Evolutionary conservation across 1,140 invertebrate genomes (phyloP).

Genomic region (Drosophila sucinea): DNA sequence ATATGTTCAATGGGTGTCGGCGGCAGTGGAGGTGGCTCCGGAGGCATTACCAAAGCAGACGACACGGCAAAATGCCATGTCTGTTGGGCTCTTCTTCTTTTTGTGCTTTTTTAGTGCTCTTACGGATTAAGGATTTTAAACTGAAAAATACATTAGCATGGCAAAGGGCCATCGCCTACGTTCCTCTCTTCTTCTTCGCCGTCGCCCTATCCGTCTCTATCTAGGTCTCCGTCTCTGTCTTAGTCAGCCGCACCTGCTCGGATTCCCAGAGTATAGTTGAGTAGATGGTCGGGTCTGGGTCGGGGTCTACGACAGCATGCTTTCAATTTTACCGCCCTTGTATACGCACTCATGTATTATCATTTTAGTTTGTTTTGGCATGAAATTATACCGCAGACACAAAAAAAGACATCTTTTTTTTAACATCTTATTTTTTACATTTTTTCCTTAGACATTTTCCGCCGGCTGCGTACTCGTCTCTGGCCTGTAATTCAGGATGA

Average conservation of each 20-base stretch:
- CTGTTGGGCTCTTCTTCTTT: neutral
- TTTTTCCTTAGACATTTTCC: slow-evolving; percentile 62
- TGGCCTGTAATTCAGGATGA: slow-evolving; percentile 52
- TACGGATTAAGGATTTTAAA: slow-evolving; percentile 74
- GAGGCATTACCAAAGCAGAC: slow-evolving; percentile 55
- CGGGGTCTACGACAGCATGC: neutral
- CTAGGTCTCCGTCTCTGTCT: slow-evolving; percentile 1
- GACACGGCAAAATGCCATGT: slow-evolving; percentile 17
- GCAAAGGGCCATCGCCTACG: slow-evolving; percentile 42
- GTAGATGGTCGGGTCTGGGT: slow-evolving; percentile 1
- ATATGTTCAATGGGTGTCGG: slow-evolving; percentile 12
- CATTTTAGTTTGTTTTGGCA: slow-evolving; percentile 38
- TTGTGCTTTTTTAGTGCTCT: slow-evolving; percentile 69
- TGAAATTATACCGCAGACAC: slow-evolving; percentile 54
- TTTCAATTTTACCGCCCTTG: slow-evolving; percentile 38
- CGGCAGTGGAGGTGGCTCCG: neutral
- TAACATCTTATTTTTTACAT: slow-evolving; percentile 16
- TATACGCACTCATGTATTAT: slow-evolving; percentile 13
- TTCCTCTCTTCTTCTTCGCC: neutral
- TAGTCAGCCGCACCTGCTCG: slow-evolving; percentile 49
- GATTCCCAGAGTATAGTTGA: slow-evolving; percentile 48
- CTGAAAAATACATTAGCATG: slow-evolving; percentile 80
- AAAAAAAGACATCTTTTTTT: slow-evolving; percentile 22
- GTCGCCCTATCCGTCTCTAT: slow-evolving; percentile 18
- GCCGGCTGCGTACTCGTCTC: slow-evolving; percentile 63